Base-by-base conservation (phyloP, 2,888 invertebrate genomes). In the Andrena marginata region DNA sequence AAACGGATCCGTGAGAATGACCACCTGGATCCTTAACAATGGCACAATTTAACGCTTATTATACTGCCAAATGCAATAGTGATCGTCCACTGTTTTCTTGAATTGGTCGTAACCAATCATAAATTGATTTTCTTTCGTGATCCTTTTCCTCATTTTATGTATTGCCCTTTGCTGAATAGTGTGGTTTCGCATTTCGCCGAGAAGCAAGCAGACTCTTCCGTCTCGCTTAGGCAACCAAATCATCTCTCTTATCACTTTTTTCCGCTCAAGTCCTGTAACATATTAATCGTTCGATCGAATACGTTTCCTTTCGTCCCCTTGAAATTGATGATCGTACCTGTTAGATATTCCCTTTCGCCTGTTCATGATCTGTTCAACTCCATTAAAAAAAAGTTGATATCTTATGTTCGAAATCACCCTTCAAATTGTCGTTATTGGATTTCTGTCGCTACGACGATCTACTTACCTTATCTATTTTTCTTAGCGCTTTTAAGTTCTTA, bases 31-130 rank as follows among this genome's bases (percentile, higher is more conserved):
- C 82, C 65, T 69, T 73, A 67, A 73, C 51, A 60, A 48, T 35
- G 49, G 54, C 62, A 64, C 42, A 64, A 79, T n/a, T 54, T 73
- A 84, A 84, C 84, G 82, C 81, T 77, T 80, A 16, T 70, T 59
- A n/a, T 26, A 65, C 49, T 16, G 65, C 67, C 63, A 77, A 76
- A 48, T 48, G 63, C 77, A 69, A 74, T 81, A 80, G 89, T 89
- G 89, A 89, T 90, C 86, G 91, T 91, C 91, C 91, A 91, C 90
- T 90, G 90, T 90, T 91, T 90, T 87, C 35, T 84, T 87, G 69
- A 26, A 49, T 88, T 87, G 80, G 77, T 84, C 69, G 72, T 78
- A 73, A 82, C 67, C 54, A 60, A 56, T 87, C 73, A 71, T 54
- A 10, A 10, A 42, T 42, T 20, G 13, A 26, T 31, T 23, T 33